Evolutionary conservation across 2,888 invertebrate genomes (phyloP).

Genomic region (Lasius platythorax): DNA sequence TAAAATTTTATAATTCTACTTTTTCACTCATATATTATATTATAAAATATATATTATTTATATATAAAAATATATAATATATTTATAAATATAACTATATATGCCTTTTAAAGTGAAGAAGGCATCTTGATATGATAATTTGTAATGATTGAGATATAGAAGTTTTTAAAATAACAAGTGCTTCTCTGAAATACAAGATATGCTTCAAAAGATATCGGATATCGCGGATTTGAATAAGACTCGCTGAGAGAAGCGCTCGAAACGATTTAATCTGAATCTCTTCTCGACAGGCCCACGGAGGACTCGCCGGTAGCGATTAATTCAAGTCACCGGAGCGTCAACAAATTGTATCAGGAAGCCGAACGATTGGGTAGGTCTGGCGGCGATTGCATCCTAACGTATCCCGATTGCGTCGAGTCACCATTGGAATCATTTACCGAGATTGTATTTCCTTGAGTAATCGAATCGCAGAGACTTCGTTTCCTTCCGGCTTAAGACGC

Average conservation of each 20-base stretch:
- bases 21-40: background rate
- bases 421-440: slow-evolving; percentile 83
- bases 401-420: slow-evolving; percentile 82
- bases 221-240: slow-evolving; percentile 23
- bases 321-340: slow-evolving; percentile 78
- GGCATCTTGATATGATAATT: background rate
- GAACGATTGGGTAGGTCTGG: slow-evolving; percentile 82
- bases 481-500: background rate
- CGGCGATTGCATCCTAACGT: slow-evolving; percentile 81
- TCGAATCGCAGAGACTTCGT: slow-evolving; percentile 26
- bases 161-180: background rate
- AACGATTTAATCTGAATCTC: slow-evolving; percentile 56
- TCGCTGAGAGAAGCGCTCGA: slow-evolving; percentile 4
- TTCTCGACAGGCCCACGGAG: slow-evolving; percentile 82
- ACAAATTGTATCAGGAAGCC: slow-evolving; percentile 83
- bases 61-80: background rate
- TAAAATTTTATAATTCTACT: background rate
- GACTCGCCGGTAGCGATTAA: slow-evolving; percentile 79
- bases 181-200: background rate
- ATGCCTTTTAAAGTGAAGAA: background rate
- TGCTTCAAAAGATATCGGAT: background rate
- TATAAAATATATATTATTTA: background rate
- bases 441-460: slow-evolving; percentile 77
- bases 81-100: background rate
- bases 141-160: background rate